phyloP scores from a whole-genome alignment of 2,888 invertebrate genomes.

The Chymomyza amoena region DNA sequence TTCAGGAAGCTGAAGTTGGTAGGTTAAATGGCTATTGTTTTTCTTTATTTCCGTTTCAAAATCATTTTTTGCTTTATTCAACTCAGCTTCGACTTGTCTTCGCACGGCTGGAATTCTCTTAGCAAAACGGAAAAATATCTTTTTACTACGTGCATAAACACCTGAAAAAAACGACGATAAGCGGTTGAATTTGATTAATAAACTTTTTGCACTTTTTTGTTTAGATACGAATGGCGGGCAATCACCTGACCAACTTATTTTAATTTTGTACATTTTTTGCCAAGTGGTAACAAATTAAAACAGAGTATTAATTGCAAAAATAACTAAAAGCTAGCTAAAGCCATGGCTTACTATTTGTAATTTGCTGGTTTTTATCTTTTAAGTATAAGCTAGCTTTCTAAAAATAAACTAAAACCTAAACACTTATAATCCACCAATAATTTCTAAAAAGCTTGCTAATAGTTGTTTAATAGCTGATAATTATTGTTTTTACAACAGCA shows the following conservation, averaged over 20 bases:
- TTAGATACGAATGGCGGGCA: background rate
- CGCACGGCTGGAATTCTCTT: slow-evolving; percentile 87
- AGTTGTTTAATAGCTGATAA: too few relatives aligned
- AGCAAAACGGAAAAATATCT: slow-evolving; percentile 84
- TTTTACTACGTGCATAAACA: slow-evolving; percentile 83
- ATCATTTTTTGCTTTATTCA: slow-evolving; percentile 82
- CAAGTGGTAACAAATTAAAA: background rate
- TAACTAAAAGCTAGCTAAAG: too few relatives aligned
- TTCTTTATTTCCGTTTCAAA: slow-evolving; percentile 86
- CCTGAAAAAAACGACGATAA: slow-evolving; percentile 78
- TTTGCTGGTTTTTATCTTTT: too few relatives aligned
- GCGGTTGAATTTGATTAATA: slow-evolving; percentile 19
- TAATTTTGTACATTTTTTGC: too few relatives aligned
- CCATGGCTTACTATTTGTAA: too few relatives aligned
- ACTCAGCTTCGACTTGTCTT: slow-evolving; percentile 85
- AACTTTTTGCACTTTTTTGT: background rate
- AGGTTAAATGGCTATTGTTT: slow-evolving; percentile 82
- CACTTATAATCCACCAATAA: too few relatives aligned
- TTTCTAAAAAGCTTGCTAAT: too few relatives aligned
- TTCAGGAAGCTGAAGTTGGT: slow-evolving; percentile 84
- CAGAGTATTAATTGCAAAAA: too few relatives aligned
- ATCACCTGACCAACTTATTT: background rate
- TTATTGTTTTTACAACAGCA: background rate
- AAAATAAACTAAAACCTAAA: too few relatives aligned
- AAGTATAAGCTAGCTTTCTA: too few relatives aligned